Evolutionary conservation across 2,113 vertebrate genomes (phyloP), one percentile per base, ranked within the genome.

Genomic region (Perccottus glenii): DNA sequence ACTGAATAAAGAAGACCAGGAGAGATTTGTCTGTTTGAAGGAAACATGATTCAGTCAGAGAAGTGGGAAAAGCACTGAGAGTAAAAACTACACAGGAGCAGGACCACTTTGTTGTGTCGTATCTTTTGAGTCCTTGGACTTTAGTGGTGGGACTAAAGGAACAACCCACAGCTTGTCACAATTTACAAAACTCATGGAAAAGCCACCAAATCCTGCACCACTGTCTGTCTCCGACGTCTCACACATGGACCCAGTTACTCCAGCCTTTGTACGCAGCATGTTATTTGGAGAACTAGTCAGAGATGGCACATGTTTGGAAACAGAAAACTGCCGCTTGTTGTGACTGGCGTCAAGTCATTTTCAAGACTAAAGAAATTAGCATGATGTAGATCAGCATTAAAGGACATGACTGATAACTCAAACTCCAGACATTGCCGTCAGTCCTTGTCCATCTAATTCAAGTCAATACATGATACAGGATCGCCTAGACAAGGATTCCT

Each of bases 1-100:
- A 93, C 92, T 93, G 91, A 94, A 93, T 89, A 93, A 87, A 90
- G 92, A 92, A 8, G 92, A 92, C 92, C 92, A 93, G 91, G 93
- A 94, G 84, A 94, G 90, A 87, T 92, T 92, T 89, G 92, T 93
- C 93, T 93, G 93, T 93, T 92, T 90, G 62, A 89, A 87, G 87
- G 83, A 90, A 87, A 86, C 73, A 91, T 11, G 71, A 52, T 82
- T 78, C 49, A 88, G 75, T 85, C 38, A 90, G 57, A 79, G 15
- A 19, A 40, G 53, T 32, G 36, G 71, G 63, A 11, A 65, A 58
- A 67, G 47, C 42, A 55, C 44, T 66, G 33, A 67, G 11, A 46
- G 9, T 68, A 49, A 73, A 33, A 15, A 45, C 48, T 57, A 65
- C 19, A 68, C 51, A 49, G 62, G 43, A 62, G 59, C 45, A 72